Conservation (phyloP, 2,888 invertebrate genomes). For the Scaptomyza flava region DNA sequence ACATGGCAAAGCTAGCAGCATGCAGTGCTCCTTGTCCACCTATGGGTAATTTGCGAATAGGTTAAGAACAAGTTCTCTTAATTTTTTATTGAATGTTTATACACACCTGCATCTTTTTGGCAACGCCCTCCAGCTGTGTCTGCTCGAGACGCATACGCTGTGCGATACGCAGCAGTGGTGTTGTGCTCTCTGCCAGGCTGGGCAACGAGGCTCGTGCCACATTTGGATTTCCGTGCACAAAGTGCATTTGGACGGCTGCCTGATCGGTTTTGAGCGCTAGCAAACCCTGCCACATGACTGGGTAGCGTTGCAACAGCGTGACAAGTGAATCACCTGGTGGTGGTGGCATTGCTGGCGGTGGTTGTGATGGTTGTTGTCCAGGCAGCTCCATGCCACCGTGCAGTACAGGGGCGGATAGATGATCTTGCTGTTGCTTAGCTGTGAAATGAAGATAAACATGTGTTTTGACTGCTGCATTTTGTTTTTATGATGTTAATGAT, state of each 20-base stretch:
- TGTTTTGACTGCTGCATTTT: neutral
- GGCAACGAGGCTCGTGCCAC: conserved; percentile 96
- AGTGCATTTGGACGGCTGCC: conserved; percentile 99
- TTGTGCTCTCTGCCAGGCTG: conserved; percentile 92
- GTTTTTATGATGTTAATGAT: neutral
- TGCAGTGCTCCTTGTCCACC: conserved; percentile 98
- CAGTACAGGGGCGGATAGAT: conserved; percentile 48
- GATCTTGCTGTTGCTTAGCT: conserved; percentile 72
- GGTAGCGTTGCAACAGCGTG: conserved; percentile 94
- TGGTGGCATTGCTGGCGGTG: conserved; percentile 91
- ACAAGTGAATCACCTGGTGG: conserved; percentile 93
- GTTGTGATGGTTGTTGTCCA: conserved; percentile 86
- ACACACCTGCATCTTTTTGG: conserved; percentile 96
- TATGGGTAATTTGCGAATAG: conserved; percentile 81
- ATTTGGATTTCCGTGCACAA: conserved; percentile 96
- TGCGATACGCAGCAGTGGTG: conserved; percentile 95
- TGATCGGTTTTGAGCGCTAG: conserved; percentile 98
- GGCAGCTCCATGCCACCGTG: conserved; percentile 80
- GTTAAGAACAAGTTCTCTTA: neutral
- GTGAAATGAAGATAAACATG: conserved; percentile 6
- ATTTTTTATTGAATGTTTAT: neutral
- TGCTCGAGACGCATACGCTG: conserved; percentile 99
- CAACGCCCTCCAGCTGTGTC: conserved; percentile 97
- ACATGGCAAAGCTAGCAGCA: conserved; percentile 97
- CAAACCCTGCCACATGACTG: conserved; percentile 98